phyloP scores from a whole-genome alignment of 2,113 vertebrate species.

The Coreoperca whiteheadi region DNA sequence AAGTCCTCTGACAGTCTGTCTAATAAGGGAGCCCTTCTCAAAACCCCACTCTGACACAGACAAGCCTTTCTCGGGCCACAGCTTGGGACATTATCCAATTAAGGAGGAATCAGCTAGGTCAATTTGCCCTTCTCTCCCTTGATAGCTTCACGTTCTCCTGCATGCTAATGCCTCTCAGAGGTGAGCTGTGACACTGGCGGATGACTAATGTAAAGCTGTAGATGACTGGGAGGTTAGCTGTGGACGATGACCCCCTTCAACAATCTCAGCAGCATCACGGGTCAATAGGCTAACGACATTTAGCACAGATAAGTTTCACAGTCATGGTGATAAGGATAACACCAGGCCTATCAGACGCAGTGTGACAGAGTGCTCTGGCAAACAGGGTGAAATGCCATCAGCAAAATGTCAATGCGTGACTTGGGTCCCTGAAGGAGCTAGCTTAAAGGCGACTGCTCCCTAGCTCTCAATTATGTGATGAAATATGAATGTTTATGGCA shows the following conservation, averaged over 20 bases:
- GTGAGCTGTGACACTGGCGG: conserved; percentile 57
- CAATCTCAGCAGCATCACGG: conserved; percentile 51
- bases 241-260: conserved; percentile 59
- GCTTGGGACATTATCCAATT: conserved; percentile 78
- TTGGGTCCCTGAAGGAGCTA: conserved; percentile 57
- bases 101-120: conserved; percentile 76
- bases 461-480: conserved; percentile 64
- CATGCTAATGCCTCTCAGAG: conserved; percentile 76
- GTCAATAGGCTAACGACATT: conserved; percentile 71
- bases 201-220: conserved; percentile 66
- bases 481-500: conserved; percentile 58
- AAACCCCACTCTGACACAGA: conserved; percentile 48
- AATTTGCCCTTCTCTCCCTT: conserved; percentile 77
- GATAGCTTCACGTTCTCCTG: conserved; percentile 65
- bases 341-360: conserved; percentile 47
- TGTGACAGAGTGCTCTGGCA: conserved; percentile 66
- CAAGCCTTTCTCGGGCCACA: conserved; percentile 64
- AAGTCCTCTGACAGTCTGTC: conserved; percentile 49
- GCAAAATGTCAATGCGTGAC: conserved; percentile 79
- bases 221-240: conserved; percentile 41
- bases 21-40: conserved; percentile 41
- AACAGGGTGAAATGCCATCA: conserved; percentile 71
- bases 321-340: conserved; percentile 70
- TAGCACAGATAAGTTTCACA: conserved; percentile 65
- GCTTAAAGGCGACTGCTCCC: conserved; percentile 46